phyloP scores from a whole-genome alignment of 1,140 invertebrate species.

The Teleopsis dalmanni region DNA sequence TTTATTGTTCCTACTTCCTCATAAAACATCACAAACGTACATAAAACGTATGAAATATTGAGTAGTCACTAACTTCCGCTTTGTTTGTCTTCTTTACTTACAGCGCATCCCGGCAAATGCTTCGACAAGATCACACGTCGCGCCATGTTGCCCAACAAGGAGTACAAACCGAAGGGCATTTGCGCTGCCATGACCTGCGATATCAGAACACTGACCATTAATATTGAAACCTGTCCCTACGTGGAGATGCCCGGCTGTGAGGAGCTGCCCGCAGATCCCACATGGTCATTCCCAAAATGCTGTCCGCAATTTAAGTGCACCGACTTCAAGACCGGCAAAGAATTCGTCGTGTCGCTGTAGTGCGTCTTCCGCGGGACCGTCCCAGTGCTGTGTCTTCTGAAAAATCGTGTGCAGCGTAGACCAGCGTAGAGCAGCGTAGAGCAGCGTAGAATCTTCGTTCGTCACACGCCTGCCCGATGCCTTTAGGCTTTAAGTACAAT shows the following conservation, averaged over 20 bases:
- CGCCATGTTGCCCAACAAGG: constrained; percentile 38
- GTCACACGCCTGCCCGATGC: too few species aligned
- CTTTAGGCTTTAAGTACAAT: too few species aligned
- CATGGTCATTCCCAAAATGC: constrained; percentile 41
- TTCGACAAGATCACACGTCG: constrained; percentile 39
- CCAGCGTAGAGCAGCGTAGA: too few species aligned
- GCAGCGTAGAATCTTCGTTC: too few species aligned
- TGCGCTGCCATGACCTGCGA: constrained; percentile 41
- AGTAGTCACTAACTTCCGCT: constrained; percentile 40
- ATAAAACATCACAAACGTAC: too few species aligned
- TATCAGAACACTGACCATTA: constrained; percentile 33
- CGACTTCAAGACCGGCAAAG: constrained; percentile 42
- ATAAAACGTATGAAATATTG: too few species aligned
- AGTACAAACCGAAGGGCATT: constrained; percentile 42
- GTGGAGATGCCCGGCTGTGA: constrained; percentile 40
- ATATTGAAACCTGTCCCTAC: constrained; percentile 41
- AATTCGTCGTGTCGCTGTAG: constrained; percentile 35
- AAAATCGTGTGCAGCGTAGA: too few species aligned
- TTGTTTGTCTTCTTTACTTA: constrained; percentile 12
- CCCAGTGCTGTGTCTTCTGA: too few species aligned
- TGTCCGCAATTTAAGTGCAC: constrained; percentile 41
- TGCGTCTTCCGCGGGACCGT: too few species aligned
- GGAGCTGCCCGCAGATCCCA: constrained; percentile 35
- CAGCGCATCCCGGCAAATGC: constrained; percentile 40
- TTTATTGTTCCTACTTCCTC: constrained; percentile 27